These are phyloP conservation scores for Smittia sp. DNA, from an alignment of 2,888 invertebrate genomes.

Conservation along the genomic window DNA sequence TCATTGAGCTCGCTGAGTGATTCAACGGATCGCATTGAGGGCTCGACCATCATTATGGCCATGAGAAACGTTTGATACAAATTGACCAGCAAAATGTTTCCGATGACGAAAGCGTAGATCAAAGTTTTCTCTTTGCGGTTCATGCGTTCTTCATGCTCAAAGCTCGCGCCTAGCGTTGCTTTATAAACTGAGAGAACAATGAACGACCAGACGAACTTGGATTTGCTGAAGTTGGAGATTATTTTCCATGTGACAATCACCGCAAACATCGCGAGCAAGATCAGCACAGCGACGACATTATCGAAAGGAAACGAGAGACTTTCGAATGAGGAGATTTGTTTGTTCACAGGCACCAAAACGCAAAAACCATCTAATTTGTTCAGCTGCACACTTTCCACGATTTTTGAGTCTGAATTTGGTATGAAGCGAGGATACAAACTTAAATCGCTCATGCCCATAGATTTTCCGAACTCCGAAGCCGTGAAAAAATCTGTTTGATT, in stretches of 20 bases:
- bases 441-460: neutral
- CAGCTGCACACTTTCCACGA: neutral
- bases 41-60: neutral
- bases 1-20: neutral
- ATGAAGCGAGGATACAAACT: neutral
- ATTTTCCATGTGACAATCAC: neutral
- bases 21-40: neutral
- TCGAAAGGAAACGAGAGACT: neutral
- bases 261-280: neutral
- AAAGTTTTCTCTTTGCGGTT: neutral
- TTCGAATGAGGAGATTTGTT: neutral
- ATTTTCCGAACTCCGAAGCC: too few relatives aligned
- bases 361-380: neutral
- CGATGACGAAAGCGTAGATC: neutral
- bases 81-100: neutral
- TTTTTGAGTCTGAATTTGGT: neutral
- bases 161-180: neutral
- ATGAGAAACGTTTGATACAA: neutral
- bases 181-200: neutral
- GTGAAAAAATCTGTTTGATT: neutral
- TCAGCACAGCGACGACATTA: neutral
- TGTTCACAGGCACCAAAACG: neutral
- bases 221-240: neutral
- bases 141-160: neutral
- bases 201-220: neutral